Percentiles rank a stretch among this genome's conserved stretches.
These are phyloP conservation scores for Heterocephalus glaber DNA, from an alignment of 2,113 vertebrate genomes.

Conservation along the genomic window DNA sequence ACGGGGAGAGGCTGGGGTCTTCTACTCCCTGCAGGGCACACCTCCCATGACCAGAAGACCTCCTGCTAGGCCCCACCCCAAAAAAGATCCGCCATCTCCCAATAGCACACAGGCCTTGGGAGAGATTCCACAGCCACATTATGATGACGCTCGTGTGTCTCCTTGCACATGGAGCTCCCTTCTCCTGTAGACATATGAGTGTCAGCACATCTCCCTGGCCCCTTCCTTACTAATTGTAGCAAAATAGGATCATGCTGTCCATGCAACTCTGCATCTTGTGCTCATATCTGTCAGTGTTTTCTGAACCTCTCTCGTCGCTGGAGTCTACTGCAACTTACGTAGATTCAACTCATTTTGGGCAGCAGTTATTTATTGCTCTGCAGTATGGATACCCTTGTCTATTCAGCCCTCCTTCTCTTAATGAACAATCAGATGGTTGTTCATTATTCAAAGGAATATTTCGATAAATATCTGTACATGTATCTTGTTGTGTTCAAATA, in stretches of 20 bases:
- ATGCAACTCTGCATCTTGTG: not conserved
- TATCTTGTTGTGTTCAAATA: not conserved
- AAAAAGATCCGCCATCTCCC: not conserved
- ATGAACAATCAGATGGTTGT: not conserved
- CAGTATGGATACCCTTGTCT: not conserved
- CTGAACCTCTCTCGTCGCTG: not conserved
- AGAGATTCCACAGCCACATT: not conserved
- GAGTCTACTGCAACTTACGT: not conserved
- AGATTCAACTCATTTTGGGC: not conserved
- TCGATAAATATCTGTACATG: not conserved
- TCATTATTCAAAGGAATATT: not conserved
- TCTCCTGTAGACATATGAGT: not conserved
- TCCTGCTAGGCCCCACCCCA: not conserved
- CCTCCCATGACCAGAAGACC: too few relatives aligned
- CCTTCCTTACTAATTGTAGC: not conserved
- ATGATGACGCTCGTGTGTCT: not conserved
- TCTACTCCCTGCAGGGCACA: not conserved
- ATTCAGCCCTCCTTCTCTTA: not conserved
- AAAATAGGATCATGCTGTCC: not conserved
- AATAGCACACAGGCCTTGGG: not conserved
- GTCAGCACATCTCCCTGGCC: too few relatives aligned
- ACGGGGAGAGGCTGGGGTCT: not conserved
- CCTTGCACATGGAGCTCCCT: not conserved
- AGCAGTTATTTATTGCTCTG: not conserved
- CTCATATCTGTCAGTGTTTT: not conserved